Conservation (phyloP, 2,888 invertebrate genomes). For the Eupeodes luniger region DNA sequence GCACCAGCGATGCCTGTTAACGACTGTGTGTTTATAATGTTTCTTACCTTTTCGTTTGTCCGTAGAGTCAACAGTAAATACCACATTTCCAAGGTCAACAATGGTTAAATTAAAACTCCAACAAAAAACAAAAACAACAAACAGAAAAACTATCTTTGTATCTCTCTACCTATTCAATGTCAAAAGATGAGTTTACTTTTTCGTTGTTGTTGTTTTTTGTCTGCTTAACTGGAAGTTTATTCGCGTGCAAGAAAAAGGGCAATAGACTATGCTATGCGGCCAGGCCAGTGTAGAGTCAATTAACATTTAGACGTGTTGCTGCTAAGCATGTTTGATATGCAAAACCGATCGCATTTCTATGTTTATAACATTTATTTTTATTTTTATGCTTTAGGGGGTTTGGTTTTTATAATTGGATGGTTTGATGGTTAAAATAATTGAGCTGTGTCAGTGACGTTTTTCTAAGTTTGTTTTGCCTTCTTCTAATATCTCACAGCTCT, state of each 20-base stretch:
- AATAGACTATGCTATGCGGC: slow-evolving; percentile 54
- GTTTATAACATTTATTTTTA: neutral
- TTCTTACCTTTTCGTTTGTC: slow-evolving; percentile 59
- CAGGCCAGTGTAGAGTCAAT: slow-evolving; percentile 18
- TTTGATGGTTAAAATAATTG: neutral
- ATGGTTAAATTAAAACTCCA: slow-evolving; percentile 48
- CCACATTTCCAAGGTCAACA: slow-evolving; percentile 70
- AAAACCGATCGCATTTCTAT: slow-evolving; percentile 19
- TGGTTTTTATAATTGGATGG: slow-evolving; percentile 35
- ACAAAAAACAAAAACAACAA: slow-evolving; percentile 25
- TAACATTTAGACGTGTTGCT: slow-evolving; percentile 50
- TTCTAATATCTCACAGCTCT: slow-evolving; percentile 18
- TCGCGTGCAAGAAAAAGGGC: slow-evolving; percentile 64
- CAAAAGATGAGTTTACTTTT: slow-evolving; percentile 68
- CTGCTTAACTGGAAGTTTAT: slow-evolving; percentile 43
- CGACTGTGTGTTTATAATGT: slow-evolving; percentile 58
- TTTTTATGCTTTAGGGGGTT: slow-evolving; percentile 11
- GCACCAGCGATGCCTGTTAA: slow-evolving; percentile 56
- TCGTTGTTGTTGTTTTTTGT: neutral
- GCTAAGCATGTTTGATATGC: slow-evolving; percentile 37
- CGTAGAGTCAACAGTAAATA: slow-evolving; percentile 66
- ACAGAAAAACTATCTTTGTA: slow-evolving; percentile 25
- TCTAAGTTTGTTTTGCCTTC: slow-evolving; percentile 7
- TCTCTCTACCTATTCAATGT: slow-evolving; percentile 63
- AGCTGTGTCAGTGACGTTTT: slow-evolving; percentile 31